These are phyloP conservation scores for Serranochromis macrocephalus DNA, from an alignment of 2,113 vertebrate species.

Conservation along the genomic window DNA sequence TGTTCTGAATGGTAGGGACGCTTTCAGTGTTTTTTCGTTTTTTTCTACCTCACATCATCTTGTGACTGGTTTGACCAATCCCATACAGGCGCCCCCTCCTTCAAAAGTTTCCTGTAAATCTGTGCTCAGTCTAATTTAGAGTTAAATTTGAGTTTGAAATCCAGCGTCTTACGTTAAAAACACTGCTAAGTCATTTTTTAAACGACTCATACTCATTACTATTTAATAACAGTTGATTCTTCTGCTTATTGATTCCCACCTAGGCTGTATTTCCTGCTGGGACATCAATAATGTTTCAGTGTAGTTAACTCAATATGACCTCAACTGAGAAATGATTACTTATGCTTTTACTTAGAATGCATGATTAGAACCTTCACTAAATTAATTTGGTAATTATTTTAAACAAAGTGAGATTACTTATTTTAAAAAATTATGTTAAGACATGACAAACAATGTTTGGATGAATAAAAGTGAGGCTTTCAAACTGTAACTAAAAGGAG, in stretches of 20 bases:
- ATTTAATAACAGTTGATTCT: background rate
- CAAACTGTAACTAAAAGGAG: background rate
- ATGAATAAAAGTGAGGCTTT: background rate
- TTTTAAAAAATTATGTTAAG: background rate
- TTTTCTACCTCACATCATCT: conserved; percentile 40
- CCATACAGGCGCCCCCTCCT: background rate
- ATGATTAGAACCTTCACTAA: background rate
- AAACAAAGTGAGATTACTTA: background rate
- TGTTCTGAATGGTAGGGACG: conserved; percentile 28
- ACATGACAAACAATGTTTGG: background rate
- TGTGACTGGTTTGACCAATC: conserved; percentile 64
- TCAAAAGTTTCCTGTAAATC: background rate
- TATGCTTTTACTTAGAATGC: background rate
- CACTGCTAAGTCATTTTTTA: background rate
- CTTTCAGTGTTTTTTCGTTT: conserved; percentile 26
- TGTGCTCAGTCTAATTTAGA: background rate
- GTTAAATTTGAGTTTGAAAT: background rate
- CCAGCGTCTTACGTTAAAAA: background rate
- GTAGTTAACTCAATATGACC: background rate
- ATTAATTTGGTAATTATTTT: background rate
- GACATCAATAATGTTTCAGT: background rate
- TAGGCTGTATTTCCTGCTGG: background rate
- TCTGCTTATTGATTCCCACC: background rate
- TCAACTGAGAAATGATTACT: background rate
- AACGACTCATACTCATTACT: background rate